Evolutionary conservation across 1,140 invertebrate genomes (phyloP).

Genomic region (Tetragonula clypearis): DNA sequence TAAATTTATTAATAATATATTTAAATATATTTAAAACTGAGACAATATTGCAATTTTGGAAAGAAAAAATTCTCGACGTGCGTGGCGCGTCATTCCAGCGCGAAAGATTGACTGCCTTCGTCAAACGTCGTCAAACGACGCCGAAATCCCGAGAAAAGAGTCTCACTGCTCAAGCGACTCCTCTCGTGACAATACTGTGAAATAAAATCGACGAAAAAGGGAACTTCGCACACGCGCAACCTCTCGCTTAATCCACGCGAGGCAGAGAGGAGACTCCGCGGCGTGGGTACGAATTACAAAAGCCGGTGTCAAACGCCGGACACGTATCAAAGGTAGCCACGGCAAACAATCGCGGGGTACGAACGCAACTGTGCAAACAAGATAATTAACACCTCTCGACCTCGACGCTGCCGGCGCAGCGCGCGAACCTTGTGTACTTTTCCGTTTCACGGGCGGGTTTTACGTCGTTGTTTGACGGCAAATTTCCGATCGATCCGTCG

Average conservation of each 20-base stretch:
- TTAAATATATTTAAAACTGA: no score
- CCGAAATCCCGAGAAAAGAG: no score
- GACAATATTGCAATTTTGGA: no score
- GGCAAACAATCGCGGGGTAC: slow-evolving; percentile 11
- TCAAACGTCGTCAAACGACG: no score
- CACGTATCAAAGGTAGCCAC: slow-evolving; percentile 7
- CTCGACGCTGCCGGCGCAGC: slow-evolving; percentile 8
- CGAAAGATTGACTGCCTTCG: no score
- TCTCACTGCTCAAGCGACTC: no score
- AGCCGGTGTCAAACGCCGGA: neutral
- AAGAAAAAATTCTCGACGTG: no score
- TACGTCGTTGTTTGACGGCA: neutral
- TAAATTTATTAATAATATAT: no score
- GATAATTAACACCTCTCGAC: slow-evolving; percentile 46
- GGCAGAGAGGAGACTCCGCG: no score
- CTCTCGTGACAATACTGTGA: no score
- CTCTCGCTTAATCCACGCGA: neutral
- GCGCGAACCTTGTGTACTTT: slow-evolving; percentile 23
- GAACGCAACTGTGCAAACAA: slow-evolving; percentile 30
- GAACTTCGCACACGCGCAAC: neutral
- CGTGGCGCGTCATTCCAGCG: no score
- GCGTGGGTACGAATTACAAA: neutral
- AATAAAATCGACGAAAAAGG: no score
- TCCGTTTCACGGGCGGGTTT: slow-evolving; percentile 1
- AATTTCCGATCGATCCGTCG: neutral